These are phyloP conservation scores for Ostrea edulis DNA, from an alignment of 1,140 invertebrate genomes.

Conservation along the genomic window DNA sequence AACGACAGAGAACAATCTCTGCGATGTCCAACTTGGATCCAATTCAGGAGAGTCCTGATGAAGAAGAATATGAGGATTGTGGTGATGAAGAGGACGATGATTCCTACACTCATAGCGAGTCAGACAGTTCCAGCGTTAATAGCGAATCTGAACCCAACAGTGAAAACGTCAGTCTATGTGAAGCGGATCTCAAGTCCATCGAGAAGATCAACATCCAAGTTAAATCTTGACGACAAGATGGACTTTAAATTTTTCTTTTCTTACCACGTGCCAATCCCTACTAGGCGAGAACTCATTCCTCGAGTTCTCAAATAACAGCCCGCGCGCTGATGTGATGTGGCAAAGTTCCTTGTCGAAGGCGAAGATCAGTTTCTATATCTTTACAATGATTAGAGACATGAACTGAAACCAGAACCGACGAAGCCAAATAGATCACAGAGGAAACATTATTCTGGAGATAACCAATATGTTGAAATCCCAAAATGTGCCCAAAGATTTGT, in stretches of 20 bases:
- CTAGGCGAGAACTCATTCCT: neutral
- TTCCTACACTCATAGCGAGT: constrained; percentile 70
- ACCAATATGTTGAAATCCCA: neutral
- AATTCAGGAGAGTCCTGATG: constrained; percentile 75
- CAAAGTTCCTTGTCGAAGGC: neutral
- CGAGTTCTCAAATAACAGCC: neutral
- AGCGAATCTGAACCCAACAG: constrained; percentile 49
- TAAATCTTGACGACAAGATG: constrained; percentile 48
- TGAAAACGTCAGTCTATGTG: constrained; percentile 52
- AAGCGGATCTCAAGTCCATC: constrained; percentile 43
- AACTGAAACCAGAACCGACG: neutral
- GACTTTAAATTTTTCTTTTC: constrained; percentile 11
- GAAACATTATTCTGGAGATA: neutral
- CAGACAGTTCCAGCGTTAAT: constrained; percentile 49
- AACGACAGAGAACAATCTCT: constrained; percentile 74
- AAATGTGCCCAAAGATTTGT: neutral
- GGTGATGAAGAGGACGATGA: constrained; percentile 69
- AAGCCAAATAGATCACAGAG: neutral
- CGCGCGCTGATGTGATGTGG: neutral
- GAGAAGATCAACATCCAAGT: constrained; percentile 44
- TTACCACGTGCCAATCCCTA: neutral
- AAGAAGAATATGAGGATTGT: constrained; percentile 65
- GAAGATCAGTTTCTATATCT: neutral
- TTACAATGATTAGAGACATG: neutral
- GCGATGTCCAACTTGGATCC: constrained; percentile 77